Evolutionary conservation across 1,140 invertebrate species (phyloP).

Genomic region (Drosophila ercepeae): DNA sequence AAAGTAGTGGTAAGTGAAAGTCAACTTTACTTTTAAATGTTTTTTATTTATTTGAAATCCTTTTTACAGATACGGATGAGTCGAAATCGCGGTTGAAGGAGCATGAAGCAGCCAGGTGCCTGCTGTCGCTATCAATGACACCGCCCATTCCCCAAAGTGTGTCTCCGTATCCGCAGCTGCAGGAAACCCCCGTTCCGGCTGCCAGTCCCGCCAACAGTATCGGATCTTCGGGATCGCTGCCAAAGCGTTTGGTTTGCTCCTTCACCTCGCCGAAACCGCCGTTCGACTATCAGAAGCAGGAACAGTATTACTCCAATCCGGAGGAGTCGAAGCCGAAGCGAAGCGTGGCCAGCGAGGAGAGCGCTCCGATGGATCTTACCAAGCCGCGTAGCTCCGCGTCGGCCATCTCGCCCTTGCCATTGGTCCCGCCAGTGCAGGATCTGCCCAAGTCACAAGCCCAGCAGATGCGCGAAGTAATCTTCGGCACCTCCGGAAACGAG

Average conservation of each 20-base stretch:
- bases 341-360: conserved; percentile 59
- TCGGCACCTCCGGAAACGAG: conserved; percentile 66
- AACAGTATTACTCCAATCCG: conserved; percentile 83
- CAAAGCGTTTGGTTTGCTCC: conserved; percentile 70
- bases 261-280: conserved; percentile 82
- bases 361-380: conserved; percentile 79
- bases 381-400: conserved; percentile 57
- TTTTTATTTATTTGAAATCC: not conserved
- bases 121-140: conserved; percentile 90
- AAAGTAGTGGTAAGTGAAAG: conserved; percentile 86
- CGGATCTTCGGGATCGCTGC: conserved; percentile 55
- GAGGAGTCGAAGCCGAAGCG: conserved; percentile 75
- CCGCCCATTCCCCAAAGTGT: conserved; percentile 75
- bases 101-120: conserved; percentile 94
- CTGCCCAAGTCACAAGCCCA: conserved; percentile 75
- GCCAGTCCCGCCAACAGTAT: conserved; percentile 72
- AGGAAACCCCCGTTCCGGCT: conserved; percentile 46
- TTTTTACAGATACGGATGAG: conserved; percentile 85
- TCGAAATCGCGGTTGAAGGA: conserved; percentile 88
- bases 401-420: conserved; percentile 3
- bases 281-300: conserved; percentile 82
- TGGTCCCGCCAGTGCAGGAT: conserved; percentile 5
- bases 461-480: conserved; percentile 78
- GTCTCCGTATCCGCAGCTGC: conserved; percentile 47
- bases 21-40: not conserved